These are phyloP conservation scores for Asobara japonica DNA, from an alignment of 1,140 invertebrate species.

Conservation along the genomic window DNA sequence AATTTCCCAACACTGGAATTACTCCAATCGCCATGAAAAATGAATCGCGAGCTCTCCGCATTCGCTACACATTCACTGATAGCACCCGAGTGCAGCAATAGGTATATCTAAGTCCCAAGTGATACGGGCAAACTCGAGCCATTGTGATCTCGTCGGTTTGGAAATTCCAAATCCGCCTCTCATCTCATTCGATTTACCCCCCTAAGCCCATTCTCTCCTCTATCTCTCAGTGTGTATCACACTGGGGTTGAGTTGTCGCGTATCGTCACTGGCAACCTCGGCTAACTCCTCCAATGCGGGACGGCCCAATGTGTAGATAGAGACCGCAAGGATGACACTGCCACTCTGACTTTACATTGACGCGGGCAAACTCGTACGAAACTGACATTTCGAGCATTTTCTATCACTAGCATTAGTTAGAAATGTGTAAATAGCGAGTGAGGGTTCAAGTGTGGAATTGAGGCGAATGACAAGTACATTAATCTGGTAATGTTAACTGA, in stretches of 20 bases:
- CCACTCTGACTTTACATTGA: background rate
- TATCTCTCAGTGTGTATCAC: background rate
- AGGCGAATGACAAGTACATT: background rate
- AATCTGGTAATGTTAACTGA: too few relatives aligned
- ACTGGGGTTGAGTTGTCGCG: background rate
- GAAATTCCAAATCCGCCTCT: constrained; percentile 2
- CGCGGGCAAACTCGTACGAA: background rate
- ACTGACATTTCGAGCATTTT: background rate
- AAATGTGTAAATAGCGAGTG: background rate
- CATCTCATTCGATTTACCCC: constrained; percentile 1
- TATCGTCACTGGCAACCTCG: background rate
- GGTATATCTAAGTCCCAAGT: constrained; percentile 2
- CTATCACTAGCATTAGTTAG: background rate
- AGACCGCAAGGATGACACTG: background rate
- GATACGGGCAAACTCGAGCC: background rate
- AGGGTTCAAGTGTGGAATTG: background rate
- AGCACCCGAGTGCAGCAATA: background rate
- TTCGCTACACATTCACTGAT: background rate
- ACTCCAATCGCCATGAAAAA: too few relatives aligned
- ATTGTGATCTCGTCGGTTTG: constrained; percentile 1
- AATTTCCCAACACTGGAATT: too few relatives aligned
- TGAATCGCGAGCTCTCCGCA: background rate
- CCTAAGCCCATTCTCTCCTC: background rate
- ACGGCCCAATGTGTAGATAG: background rate
- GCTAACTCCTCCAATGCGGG: background rate